These are phyloP conservation scores for Naja naja DNA, from an alignment of 2,113 vertebrate genomes.

Conservation along the genomic window DNA sequence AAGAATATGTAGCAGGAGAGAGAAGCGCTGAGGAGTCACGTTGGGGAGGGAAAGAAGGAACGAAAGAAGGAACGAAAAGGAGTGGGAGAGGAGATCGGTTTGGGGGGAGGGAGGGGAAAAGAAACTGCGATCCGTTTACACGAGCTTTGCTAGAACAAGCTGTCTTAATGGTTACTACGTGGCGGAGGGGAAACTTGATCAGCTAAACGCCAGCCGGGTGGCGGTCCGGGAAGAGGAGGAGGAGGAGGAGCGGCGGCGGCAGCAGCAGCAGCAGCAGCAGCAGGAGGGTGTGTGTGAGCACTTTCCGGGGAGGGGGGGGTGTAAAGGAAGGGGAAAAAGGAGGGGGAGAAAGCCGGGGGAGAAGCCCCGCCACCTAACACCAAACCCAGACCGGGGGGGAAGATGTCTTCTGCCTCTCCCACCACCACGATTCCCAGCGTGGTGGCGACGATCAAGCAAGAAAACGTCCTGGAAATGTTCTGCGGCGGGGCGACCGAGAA, in stretches of 20 bases:
- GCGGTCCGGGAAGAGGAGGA: slow-evolving; percentile 73
- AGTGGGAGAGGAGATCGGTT: slow-evolving; percentile 67
- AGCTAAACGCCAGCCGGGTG: slow-evolving; percentile 74
- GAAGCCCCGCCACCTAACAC: neutral
- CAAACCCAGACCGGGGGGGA: slow-evolving; percentile 64
- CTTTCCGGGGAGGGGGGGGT: slow-evolving; percentile 70
- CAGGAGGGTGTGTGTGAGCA: slow-evolving; percentile 26
- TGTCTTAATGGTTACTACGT: slow-evolving; percentile 90
- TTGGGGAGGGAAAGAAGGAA: slow-evolving; percentile 70
- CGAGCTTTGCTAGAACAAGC: slow-evolving; percentile 79
- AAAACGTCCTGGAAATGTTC: slow-evolving; percentile 87
- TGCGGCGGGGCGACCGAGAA: slow-evolving; percentile 48
- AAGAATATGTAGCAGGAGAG: slow-evolving; percentile 63
- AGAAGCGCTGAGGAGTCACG: slow-evolving; percentile 66
- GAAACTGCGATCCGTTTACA: slow-evolving; percentile 84
- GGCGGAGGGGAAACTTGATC: slow-evolving; percentile 97
- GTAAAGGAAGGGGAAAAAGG: neutral
- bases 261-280: neutral
- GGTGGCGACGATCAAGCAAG: slow-evolving; percentile 94
- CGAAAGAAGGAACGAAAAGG: slow-evolving; percentile 47
- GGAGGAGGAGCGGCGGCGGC: slow-evolving; percentile 75
- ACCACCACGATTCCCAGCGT: slow-evolving; percentile 85
- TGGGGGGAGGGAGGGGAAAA: slow-evolving; percentile 60
- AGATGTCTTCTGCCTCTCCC: slow-evolving; percentile 97
- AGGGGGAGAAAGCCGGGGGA: slow-evolving; percentile 31